Evolutionary conservation across 2,888 invertebrate species (phyloP).

Genomic region (Zygaena filipendulae): DNA sequence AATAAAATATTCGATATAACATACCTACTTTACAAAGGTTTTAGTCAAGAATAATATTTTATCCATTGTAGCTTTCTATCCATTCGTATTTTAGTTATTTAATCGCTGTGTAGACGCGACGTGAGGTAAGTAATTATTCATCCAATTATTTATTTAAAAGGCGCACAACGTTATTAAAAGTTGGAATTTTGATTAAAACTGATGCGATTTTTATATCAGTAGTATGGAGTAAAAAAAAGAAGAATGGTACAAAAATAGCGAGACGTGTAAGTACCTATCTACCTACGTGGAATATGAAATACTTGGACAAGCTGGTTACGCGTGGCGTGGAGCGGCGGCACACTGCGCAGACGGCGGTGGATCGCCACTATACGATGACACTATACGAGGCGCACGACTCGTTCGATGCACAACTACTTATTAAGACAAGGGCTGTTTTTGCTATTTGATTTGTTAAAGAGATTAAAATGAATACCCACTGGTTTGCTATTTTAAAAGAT

Average conservation of each 20-base stretch:
- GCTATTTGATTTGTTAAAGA: constrained; percentile 66
- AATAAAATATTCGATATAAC: too few relatives aligned
- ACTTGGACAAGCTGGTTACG: too few relatives aligned
- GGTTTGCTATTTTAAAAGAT: constrained; percentile 64
- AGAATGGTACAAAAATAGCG: constrained; percentile 48
- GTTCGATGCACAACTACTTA: constrained; percentile 54
- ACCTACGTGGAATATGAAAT: too few relatives aligned
- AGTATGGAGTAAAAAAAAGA: constrained; percentile 46
- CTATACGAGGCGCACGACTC: constrained; percentile 37
- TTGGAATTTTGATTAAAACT: constrained; percentile 60
- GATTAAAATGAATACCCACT: constrained; percentile 47
- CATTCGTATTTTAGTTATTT: too few relatives aligned
- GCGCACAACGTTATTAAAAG: constrained; percentile 49
- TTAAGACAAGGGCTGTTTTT: constrained; percentile 66
- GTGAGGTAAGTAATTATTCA: constrained; percentile 46
- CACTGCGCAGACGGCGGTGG: constrained; percentile 22
- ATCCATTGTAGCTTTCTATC: too few relatives aligned
- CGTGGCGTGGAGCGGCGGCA: too few relatives aligned
- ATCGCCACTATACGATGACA: constrained; percentile 2
- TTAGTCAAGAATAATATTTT: too few relatives aligned
- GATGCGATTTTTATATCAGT: constrained; percentile 55
- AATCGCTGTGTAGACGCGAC: too few relatives aligned
- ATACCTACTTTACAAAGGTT: too few relatives aligned
- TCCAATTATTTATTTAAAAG: too few relatives aligned
- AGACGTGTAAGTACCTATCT: too few relatives aligned